Percentiles rank a stretch among this genome's conserved stretches.
phyloP scores from a whole-genome alignment of 2,113 vertebrate species.

The Seriola quinqueradiata region DNA sequence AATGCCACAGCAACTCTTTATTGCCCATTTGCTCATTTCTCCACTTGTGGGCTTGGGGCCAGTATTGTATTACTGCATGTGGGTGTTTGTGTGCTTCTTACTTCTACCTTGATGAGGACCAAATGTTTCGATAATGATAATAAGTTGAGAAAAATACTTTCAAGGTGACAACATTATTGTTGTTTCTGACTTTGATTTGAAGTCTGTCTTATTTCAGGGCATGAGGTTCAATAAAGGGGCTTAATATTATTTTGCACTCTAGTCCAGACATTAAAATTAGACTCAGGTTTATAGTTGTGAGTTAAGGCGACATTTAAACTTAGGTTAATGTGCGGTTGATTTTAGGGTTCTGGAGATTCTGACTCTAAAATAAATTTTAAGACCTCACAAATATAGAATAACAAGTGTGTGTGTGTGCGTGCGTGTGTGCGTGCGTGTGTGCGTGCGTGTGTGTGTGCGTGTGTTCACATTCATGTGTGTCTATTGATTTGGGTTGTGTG shows the following conservation, averaged over 20 bases:
- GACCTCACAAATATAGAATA: conserved; percentile 25
- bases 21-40: conserved; percentile 30
- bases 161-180: neutral
- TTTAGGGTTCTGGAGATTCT: conserved; percentile 20
- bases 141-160: neutral
- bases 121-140: conserved; percentile 4
- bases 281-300: neutral
- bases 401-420: conserved; percentile 30
- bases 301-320: conserved; percentile 15
- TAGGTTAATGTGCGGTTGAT: neutral
- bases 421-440: conserved; percentile 41
- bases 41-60: conserved; percentile 14
- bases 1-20: conserved; percentile 37
- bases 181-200: neutral
- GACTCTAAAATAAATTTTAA: conserved; percentile 22
- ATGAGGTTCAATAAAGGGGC: neutral
- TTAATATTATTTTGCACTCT: neutral
- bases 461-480: conserved; percentile 53
- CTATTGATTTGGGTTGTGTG: conserved; percentile 79
- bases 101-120: conserved; percentile 3
- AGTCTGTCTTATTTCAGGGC: neutral
- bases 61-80: conserved; percentile 28
- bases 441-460: conserved; percentile 36
- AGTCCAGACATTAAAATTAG: conserved; percentile 2
- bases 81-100: conserved; percentile 24